These are phyloP conservation scores for Peromyscus melanophrys DNA, from an alignment of 2,797 vertebrate species.

Conservation along the genomic window DNA sequence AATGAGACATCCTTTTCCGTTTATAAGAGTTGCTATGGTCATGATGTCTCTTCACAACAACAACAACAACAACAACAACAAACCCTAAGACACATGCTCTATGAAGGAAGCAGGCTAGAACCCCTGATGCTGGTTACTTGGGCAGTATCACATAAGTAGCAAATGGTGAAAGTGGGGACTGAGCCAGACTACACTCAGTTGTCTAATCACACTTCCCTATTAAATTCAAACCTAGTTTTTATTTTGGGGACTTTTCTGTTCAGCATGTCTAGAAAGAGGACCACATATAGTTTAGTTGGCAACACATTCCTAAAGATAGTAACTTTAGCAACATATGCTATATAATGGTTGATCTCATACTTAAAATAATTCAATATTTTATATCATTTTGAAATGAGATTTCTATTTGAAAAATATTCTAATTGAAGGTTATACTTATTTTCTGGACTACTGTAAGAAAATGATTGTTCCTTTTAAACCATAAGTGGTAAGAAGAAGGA, in stretches of 20 bases:
- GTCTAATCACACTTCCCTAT: neutral
- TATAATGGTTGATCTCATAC: constrained; percentile 70
- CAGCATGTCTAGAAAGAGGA: neutral
- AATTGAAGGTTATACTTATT: constrained; percentile 18
- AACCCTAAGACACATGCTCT: neutral
- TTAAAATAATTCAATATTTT: constrained; percentile 69
- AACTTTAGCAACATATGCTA: constrained; percentile 38
- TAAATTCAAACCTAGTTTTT: constrained; percentile 4
- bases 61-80: neutral
- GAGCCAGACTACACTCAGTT: neutral
- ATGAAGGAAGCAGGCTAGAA: neutral
- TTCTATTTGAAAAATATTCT: constrained; percentile 77
- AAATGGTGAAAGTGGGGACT: neutral
- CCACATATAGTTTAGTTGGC: neutral
- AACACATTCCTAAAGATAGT: constrained; percentile 56
- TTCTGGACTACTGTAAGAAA: constrained; percentile 63
- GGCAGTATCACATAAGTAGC: neutral
- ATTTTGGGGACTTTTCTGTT: neutral
- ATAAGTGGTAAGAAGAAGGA: neutral
- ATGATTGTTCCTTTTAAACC: constrained; percentile 43
- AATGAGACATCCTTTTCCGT: neutral
- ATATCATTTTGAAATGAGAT: constrained; percentile 58
- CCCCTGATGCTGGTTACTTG: neutral
- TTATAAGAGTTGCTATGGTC: neutral
- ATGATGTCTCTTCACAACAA: neutral